Conservation (phyloP, 2,888 invertebrate genomes). For the Pyralis farinalis region DNA sequence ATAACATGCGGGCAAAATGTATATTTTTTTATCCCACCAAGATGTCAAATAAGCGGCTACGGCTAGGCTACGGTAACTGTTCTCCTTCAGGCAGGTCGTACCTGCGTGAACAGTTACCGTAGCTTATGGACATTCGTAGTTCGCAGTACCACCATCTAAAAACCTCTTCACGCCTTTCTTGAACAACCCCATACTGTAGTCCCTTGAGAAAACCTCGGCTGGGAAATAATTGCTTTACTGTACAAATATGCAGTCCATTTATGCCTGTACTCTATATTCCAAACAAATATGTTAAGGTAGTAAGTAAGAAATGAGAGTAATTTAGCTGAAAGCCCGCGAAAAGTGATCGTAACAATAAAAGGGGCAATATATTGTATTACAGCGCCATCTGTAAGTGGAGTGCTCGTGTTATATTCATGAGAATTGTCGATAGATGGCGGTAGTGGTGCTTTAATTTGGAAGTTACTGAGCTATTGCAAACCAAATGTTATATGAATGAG, state of each 20-base stretch:
- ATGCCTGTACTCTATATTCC: slow-evolving; percentile 11
- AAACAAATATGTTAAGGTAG: slow-evolving; percentile 47
- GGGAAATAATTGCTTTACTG: too few relatives aligned
- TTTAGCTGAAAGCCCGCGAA: slow-evolving; percentile 65
- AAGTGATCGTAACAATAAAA: slow-evolving; percentile 59
- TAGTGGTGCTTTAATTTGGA: slow-evolving; percentile 63
- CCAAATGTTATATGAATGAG: slow-evolving; percentile 2
- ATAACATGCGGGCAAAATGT: too few relatives aligned
- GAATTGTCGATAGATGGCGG: slow-evolving; percentile 59
- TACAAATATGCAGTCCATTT: not conserved
- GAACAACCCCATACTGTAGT: too few relatives aligned
- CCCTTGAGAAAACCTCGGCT: too few relatives aligned
- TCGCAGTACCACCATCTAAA: too few relatives aligned
- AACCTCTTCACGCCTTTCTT: too few relatives aligned
- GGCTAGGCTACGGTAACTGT: too few relatives aligned
- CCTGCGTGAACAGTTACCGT: too few relatives aligned
- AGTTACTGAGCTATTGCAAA: slow-evolving; percentile 1
- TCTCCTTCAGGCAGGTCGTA: too few relatives aligned
- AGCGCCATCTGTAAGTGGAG: slow-evolving; percentile 57
- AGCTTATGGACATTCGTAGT: too few relatives aligned
- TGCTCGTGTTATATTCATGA: slow-evolving; percentile 66
- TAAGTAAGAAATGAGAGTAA: slow-evolving; percentile 58
- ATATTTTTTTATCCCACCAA: too few relatives aligned
- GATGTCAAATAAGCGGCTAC: too few relatives aligned
- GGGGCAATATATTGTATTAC: slow-evolving; percentile 53